Evolutionary conservation across 2,113 vertebrate genomes (phyloP).

Genomic region (Manacus vitellinus): DNA sequence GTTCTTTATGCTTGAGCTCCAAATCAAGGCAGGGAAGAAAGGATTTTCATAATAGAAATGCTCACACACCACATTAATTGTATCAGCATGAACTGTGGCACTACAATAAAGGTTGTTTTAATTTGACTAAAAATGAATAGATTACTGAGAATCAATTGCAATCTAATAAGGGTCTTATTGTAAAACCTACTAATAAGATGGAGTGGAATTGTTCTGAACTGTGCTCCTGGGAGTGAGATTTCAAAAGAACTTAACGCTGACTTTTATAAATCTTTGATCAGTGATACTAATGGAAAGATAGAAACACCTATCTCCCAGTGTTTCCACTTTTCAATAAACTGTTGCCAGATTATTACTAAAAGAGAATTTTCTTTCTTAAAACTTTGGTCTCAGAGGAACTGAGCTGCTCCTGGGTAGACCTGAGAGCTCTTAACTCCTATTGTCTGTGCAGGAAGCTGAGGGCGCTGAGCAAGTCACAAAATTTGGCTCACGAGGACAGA

Average conservation of each 20-base stretch:
- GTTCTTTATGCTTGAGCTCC: background rate
- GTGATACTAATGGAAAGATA: background rate
- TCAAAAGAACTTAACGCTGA: slow-evolving; percentile 14
- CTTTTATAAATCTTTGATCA: slow-evolving; percentile 31
- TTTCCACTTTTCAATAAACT: background rate
- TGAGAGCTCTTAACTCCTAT: background rate
- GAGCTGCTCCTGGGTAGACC: background rate
- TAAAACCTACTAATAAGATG: slow-evolving; percentile 19
- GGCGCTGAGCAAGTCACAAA: background rate
- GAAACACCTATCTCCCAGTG: background rate
- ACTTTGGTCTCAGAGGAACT: background rate
- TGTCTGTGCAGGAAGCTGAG: background rate
- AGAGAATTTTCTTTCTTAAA: background rate
- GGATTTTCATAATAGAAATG: slow-evolving; percentile 34
- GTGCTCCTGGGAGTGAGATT: background rate
- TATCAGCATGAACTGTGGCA: slow-evolving; percentile 45
- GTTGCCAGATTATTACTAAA: background rate
- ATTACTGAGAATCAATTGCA: slow-evolving; percentile 48
- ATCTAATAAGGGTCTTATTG: slow-evolving; percentile 41
- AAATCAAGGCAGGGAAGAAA: background rate
- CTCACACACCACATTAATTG: slow-evolving; percentile 18
- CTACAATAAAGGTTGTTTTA: slow-evolving; percentile 54
- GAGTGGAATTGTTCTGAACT: slow-evolving; percentile 2
- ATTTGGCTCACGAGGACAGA: background rate
- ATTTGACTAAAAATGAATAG: slow-evolving; percentile 61